Percentiles rank a stretch among this genome's conserved stretches.
These are phyloP conservation scores for Dolichopus griseipennis DNA, from an alignment of 2,888 invertebrate genomes.

Conservation along the genomic window DNA sequence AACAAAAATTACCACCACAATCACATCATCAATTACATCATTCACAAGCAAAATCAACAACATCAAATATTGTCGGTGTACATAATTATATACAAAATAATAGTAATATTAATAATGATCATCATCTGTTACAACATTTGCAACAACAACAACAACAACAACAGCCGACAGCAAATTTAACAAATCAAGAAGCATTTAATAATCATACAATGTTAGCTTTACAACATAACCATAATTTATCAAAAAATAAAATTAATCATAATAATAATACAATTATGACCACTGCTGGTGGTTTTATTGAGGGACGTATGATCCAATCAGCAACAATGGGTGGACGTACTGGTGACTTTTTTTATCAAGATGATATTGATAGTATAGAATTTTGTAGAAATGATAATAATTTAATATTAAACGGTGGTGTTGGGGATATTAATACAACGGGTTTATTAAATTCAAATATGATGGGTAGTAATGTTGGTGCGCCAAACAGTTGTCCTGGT, in stretches of 20 bases:
- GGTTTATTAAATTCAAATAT: conserved; percentile 29
- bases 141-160: background rate
- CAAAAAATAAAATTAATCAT: conserved; percentile 1
- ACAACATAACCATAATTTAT: conserved; percentile 19
- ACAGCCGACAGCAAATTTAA: background rate
- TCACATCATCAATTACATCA: conserved; percentile 21
- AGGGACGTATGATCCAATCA: conserved; percentile 27
- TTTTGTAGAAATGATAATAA: conserved; percentile 29
- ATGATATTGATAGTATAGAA: conserved; percentile 42
- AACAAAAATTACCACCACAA: conserved; percentile 9
- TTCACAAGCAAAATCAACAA: conserved; percentile 14
- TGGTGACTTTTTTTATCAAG: conserved; percentile 38
- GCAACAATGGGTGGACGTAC: conserved; percentile 29
- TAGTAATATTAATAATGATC: background rate
- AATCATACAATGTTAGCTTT: conserved; percentile 24
- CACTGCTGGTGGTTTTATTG: background rate
- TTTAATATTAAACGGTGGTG: conserved; percentile 14
- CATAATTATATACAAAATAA: conserved; percentile 5
- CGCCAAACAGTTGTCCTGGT: conserved; percentile 24
- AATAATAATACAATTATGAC: background rate
- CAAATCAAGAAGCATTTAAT: background rate
- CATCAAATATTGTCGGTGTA: background rate
- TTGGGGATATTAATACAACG: conserved; percentile 19
- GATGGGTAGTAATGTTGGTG: conserved; percentile 24
- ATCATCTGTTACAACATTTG: background rate